These are phyloP conservation scores for Nyleta sp. DNA, from an alignment of 2,888 invertebrate species.

Conservation along the genomic window DNA sequence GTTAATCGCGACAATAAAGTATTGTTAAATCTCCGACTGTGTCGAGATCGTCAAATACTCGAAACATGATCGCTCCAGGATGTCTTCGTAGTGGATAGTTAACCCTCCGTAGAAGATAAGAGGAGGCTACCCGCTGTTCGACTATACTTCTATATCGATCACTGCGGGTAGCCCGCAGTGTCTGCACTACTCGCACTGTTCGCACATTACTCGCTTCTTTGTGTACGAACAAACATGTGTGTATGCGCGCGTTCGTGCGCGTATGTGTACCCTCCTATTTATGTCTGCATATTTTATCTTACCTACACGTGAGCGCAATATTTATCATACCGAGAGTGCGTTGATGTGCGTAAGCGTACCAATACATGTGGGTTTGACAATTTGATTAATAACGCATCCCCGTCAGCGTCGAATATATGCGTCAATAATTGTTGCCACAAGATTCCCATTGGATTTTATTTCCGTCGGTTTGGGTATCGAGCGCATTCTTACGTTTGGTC, in stretches of 20 bases:
- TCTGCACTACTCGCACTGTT: slow-evolving; percentile 17
- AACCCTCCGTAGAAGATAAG: slow-evolving; percentile 48
- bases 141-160: slow-evolving; percentile 58
- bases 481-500: slow-evolving; percentile 53
- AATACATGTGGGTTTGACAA: slow-evolving; percentile 10
- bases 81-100: slow-evolving; percentile 36
- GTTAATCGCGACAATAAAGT: slow-evolving; percentile 28
- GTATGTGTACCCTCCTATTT: slow-evolving; percentile 14
- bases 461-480: slow-evolving; percentile 41
- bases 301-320: slow-evolving; percentile 1
- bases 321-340: not conserved
- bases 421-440: slow-evolving; percentile 22
- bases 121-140: slow-evolving; percentile 44
- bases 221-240: slow-evolving; percentile 1
- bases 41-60: slow-evolving; percentile 21
- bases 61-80: slow-evolving; percentile 30
- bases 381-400: slow-evolving; percentile 17
- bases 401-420: not conserved
- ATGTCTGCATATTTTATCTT: slow-evolving; percentile 21
- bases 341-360: slow-evolving; percentile 1
- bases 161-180: slow-evolving; percentile 48
- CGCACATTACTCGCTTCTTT: slow-evolving; percentile 31
- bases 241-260: not conserved
- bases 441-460: slow-evolving; percentile 20
- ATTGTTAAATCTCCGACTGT: slow-evolving; percentile 3